A percentile compares a stretch with the other conserved stretches of the same genome.
phyloP scores from a whole-genome alignment of 2,797 vertebrate genomes.

The Enteromius trimaculatus region DNA sequence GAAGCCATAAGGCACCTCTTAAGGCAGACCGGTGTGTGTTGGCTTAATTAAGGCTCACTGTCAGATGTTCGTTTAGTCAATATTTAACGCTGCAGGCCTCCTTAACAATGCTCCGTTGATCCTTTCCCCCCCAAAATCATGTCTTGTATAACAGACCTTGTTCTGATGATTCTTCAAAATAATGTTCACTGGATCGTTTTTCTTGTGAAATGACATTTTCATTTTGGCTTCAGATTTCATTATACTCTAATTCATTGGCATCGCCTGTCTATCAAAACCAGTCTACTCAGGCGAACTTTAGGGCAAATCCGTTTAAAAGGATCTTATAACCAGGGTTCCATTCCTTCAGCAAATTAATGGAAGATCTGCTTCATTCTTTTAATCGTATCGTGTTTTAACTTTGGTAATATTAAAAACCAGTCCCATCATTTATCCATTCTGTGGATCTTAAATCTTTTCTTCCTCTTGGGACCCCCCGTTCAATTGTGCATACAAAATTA shows the following conservation, averaged over 20 bases:
- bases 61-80: slow-evolving; percentile 71
- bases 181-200: slow-evolving; percentile 15
- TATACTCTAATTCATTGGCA: background rate
- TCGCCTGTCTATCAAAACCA: slow-evolving; percentile 37
- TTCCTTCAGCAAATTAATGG: slow-evolving; percentile 67
- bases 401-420: slow-evolving; percentile 79
- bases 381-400: slow-evolving; percentile 72
- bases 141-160: background rate
- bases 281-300: slow-evolving; percentile 26
- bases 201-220: slow-evolving; percentile 14
- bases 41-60: slow-evolving; percentile 68
- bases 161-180: slow-evolving; percentile 11
- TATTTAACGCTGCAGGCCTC: slow-evolving; percentile 62
- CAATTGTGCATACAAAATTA: slow-evolving; percentile 90
- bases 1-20: slow-evolving; percentile 70
- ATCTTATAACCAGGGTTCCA: slow-evolving; percentile 65
- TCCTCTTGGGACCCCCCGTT: slow-evolving; percentile 79
- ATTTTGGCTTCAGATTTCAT: slow-evolving; percentile 32
- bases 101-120: slow-evolving; percentile 71
- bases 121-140: slow-evolving; percentile 3
- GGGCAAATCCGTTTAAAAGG: slow-evolving; percentile 43
- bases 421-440: slow-evolving; percentile 80
- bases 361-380: slow-evolving; percentile 70
- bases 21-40: slow-evolving; percentile 66
- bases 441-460: slow-evolving; percentile 82